A percentile compares a stretch with the other conserved stretches of the same genome.
phyloP scores from a whole-genome alignment of 2,113 vertebrate species.

The Rhodinocichla rosea region DNA sequence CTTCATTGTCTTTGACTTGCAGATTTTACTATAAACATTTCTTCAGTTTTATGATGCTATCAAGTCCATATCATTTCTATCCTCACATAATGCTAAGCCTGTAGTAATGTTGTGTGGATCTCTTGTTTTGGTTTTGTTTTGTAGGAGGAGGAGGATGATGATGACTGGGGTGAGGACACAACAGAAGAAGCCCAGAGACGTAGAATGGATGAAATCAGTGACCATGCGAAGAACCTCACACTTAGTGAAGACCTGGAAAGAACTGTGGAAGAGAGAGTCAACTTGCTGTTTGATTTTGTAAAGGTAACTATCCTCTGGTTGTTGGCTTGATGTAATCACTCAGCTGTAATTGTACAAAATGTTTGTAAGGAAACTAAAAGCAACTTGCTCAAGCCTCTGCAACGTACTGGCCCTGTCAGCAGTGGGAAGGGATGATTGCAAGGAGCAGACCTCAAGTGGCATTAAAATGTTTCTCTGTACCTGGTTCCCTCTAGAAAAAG shows the following conservation, averaged over 20 bases:
- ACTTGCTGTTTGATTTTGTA: conserved; percentile 94
- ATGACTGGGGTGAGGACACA: conserved; percentile 97
- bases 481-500: conserved; percentile 79
- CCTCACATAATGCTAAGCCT: fast-evolving
- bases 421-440: too few species aligned
- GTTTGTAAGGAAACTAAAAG: not conserved
- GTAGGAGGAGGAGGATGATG: conserved; percentile 90
- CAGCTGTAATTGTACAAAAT: not conserved
- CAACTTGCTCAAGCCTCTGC: not conserved
- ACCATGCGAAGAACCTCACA: conserved; percentile 93
- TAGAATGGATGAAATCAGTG: conserved; percentile 97
- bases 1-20: not conserved
- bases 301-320: conserved; percentile 73
- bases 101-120: not conserved
- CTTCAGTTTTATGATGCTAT: not conserved
- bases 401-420: fast-evolving
- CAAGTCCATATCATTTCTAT: fast-evolving
- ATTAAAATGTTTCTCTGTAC: not conserved
- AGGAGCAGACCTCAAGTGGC: not conserved
- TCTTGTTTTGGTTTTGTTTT: not conserved
- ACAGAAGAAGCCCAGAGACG: conserved; percentile 94
- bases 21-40: fast-evolving
- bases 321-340: not conserved
- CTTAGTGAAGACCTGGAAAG: conserved; percentile 94
- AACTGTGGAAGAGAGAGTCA: conserved; percentile 91